Evolutionary conservation across 2,113 vertebrate species (phyloP).

Genomic region (Pachycephala philippinensis): DNA sequence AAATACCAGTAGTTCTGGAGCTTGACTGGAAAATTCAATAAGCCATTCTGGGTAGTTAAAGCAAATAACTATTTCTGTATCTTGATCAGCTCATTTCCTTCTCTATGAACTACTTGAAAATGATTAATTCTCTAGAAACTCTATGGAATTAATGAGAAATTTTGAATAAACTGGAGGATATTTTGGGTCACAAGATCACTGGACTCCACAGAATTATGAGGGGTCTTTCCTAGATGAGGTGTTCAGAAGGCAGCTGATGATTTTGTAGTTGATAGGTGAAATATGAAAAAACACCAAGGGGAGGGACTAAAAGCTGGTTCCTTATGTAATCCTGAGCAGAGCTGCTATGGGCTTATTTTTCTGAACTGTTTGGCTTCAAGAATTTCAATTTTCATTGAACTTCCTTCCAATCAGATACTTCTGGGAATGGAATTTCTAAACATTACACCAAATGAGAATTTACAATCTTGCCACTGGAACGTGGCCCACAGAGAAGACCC

Average conservation of each 20-base stretch:
- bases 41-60: not conserved
- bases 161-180: not conserved
- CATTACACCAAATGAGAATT: not conserved
- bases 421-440: not conserved
- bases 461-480: not conserved
- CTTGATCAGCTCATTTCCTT: not conserved
- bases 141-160: not conserved
- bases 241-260: not conserved
- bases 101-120: not conserved
- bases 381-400: not conserved
- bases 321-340: not conserved
- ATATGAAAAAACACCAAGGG: not conserved
- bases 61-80: not conserved
- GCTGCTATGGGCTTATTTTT: not conserved
- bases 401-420: not conserved
- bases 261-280: not conserved
- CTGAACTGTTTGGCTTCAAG: not conserved
- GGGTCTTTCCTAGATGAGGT: not conserved
- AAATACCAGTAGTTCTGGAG: constrained; percentile 14
- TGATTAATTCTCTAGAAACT: not conserved
- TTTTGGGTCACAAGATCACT: not conserved
- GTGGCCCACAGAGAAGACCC: not conserved
- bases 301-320: not conserved
- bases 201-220: not conserved
- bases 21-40: constrained; percentile 12